phyloP scores from a whole-genome alignment of 2,113 vertebrate genomes.

The Chlorocebus sabaeus region DNA sequence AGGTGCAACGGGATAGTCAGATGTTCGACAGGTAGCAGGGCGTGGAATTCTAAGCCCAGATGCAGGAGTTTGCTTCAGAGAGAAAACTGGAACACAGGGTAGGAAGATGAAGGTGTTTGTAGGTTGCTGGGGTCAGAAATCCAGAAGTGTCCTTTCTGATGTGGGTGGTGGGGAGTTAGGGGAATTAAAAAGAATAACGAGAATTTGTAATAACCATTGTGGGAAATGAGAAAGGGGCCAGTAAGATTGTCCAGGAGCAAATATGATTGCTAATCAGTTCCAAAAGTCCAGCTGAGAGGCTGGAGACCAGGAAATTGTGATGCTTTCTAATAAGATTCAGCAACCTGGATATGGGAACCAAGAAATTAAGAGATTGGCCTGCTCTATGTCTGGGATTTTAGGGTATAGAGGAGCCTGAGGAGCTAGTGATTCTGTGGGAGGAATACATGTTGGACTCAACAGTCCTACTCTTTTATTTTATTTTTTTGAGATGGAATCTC shows the following conservation, averaged over 20 bases:
- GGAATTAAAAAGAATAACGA: background rate
- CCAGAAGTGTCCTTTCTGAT: background rate
- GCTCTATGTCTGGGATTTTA: background rate
- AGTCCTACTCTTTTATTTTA: background rate
- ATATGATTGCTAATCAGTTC: background rate
- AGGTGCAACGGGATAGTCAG: background rate
- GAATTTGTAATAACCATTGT: background rate
- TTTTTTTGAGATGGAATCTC: too few relatives aligned
- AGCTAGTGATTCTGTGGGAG: background rate
- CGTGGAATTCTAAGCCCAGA: background rate
- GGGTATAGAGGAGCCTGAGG: background rate
- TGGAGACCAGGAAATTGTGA: background rate
- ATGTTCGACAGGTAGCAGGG: background rate
- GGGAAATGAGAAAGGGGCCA: background rate
- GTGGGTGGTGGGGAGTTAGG: background rate
- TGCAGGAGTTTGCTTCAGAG: background rate
- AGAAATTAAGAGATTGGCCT: background rate
- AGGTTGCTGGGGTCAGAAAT: background rate
- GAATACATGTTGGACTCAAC: background rate
- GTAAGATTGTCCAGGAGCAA: background rate
- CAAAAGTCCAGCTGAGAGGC: background rate
- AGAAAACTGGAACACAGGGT: background rate
- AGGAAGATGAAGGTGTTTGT: background rate
- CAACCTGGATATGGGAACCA: background rate
- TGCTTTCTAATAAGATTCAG: background rate